phyloP scores from a whole-genome alignment of 2,797 vertebrate genomes.

The Poecilia picta region DNA sequence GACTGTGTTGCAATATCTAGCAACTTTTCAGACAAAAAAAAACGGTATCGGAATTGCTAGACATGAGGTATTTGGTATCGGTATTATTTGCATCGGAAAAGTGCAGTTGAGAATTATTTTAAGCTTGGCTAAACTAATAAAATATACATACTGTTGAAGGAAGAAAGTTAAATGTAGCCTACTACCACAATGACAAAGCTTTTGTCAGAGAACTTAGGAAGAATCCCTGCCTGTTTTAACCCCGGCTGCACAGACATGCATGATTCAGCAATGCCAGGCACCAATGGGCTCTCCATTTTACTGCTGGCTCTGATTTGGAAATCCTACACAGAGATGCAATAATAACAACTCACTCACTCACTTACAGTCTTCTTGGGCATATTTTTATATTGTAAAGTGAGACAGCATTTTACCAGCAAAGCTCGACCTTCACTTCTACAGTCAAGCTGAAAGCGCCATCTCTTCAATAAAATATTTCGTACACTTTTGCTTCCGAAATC shows the following conservation, averaged over 20 bases:
- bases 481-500: neutral
- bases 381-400: constrained; percentile 18
- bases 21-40: neutral
- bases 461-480: constrained; percentile 24
- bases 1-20: neutral
- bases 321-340: constrained; percentile 34
- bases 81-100: neutral
- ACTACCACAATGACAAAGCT: neutral
- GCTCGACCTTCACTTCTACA: constrained; percentile 7
- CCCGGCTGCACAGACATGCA: neutral
- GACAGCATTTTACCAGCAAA: constrained; percentile 8
- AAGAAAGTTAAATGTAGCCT: neutral
- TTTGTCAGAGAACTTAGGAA: neutral
- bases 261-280: constrained; percentile 32
- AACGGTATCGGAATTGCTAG: too few species aligned
- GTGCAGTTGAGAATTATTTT: neutral
- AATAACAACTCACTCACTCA: constrained; percentile 26
- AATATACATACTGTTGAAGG: constrained; percentile 1
- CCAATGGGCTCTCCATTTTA: constrained; percentile 12
- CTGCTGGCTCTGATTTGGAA: constrained; percentile 20
- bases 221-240: neutral
- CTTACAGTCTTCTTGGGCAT: constrained; percentile 5
- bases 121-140: neutral
- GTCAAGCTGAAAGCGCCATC: constrained; percentile 14
- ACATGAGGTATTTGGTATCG: neutral